phyloP scores from a whole-genome alignment of 2,888 invertebrate species.

The Heterodera filipjevi region DNA sequence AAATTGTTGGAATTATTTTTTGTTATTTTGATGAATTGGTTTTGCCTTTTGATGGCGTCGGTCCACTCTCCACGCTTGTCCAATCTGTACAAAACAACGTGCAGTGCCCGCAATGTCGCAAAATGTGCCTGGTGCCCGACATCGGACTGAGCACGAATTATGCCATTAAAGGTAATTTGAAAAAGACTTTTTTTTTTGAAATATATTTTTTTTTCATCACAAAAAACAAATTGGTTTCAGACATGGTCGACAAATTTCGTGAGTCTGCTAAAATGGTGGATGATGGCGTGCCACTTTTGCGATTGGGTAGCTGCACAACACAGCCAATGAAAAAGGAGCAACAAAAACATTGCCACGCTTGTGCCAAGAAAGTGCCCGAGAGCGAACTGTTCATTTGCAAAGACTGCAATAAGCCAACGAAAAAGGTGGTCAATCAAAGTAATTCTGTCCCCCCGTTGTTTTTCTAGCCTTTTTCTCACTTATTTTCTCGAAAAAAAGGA shows the following conservation, averaged over 20 bases:
- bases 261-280: neutral
- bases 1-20: too few species aligned
- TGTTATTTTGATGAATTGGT: neutral
- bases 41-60: neutral
- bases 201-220: neutral
- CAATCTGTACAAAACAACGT: slow-evolving; percentile 15
- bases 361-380: slow-evolving; percentile 1
- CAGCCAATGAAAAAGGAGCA: neutral
- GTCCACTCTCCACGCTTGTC: neutral
- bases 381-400: slow-evolving; percentile 27
- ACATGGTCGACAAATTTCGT: slow-evolving; percentile 28
- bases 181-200: neutral
- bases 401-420: neutral
- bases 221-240: neutral
- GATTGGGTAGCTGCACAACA: neutral
- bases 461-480: too few species aligned
- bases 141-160: slow-evolving; percentile 22
- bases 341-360: slow-evolving; percentile 12
- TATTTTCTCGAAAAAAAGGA: too few species aligned
- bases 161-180: slow-evolving; percentile 17
- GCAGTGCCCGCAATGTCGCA: slow-evolving; percentile 24
- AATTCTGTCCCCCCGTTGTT: too few species aligned
- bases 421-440: neutral
- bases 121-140: slow-evolving; percentile 19
- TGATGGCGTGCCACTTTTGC: neutral